Base-by-base conservation (phyloP, 1,140 invertebrate genomes). In the Pararge aegeria region DNA sequence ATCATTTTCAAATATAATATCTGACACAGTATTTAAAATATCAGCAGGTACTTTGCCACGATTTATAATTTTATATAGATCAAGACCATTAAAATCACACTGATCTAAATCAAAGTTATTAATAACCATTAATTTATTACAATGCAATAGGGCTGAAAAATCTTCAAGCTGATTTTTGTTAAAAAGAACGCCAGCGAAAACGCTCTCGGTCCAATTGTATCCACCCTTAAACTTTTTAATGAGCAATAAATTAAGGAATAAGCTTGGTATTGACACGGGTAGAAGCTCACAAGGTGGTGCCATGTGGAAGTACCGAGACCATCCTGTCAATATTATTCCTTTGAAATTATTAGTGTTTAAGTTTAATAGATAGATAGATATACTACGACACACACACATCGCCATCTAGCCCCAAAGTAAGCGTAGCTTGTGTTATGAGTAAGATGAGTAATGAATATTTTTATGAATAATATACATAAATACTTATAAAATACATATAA, bases 231-330 rank as follows among this genome's bases (percentile, higher is more conserved):
- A 78, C 19, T 67, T 57, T 53, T 76, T 59, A 0, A 88, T 71
- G 1, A 87, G 10, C 4, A 83, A 18, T 20, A 90, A 68, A 72
- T 88, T 86, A 0, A 94, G 70, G 34, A 92, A 91, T 27, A 96
- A 75, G 51, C 94, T 95, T 5, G 98, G 98, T 54, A 99, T 86
- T 1, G 94, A 93, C 0, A 93, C 92, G 0, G 96, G 95, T n/a
- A 99, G 84, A 5, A 98, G 86, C 89, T 99, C 98, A 83, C 97
- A 98, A 12, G 99, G 91, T 0, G 96, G 94, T 2, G 97, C 96
- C 91, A 97, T 97, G 82, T 99, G 98, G 84, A 98, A 97, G 77
- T 92, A 94, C 65, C 95, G 92, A 16, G 95, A 95, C 95, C 95
- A 96, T 0, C 95, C 95, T 12, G 95, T 96, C 3, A 96, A 78